These are phyloP conservation scores for Pelagia noctiluca DNA, from an alignment of 30 jellyfish, hydroid and myxozoan species.

Conservation along the genomic window DNA sequence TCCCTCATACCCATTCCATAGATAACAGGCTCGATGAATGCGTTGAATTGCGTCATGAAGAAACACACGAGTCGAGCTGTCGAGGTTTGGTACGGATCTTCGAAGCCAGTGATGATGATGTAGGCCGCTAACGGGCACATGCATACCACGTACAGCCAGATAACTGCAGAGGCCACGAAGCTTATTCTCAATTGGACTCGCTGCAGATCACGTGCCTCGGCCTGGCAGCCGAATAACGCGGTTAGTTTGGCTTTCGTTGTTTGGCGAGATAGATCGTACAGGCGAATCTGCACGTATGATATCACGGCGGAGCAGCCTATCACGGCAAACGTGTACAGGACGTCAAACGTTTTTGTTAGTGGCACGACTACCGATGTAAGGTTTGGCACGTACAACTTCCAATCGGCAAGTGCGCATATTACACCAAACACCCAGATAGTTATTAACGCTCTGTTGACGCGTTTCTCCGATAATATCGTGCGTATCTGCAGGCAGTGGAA, in stretches of 20 bases:
- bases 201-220: background rate
- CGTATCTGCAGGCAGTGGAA: background rate
- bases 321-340: background rate
- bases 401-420: background rate
- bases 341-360: background rate
- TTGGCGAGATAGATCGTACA: background rate
- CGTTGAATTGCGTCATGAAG: no score
- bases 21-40: no score
- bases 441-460: background rate
- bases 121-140: background rate
- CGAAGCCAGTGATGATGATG: no score
- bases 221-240: background rate
- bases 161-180: background rate
- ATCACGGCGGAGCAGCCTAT: background rate
- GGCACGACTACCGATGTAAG: background rate
- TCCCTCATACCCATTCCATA: no score
- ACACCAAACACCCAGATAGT: background rate
- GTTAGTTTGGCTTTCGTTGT: background rate
- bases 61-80: no score
- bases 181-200: background rate
- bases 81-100: no score
- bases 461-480: background rate
- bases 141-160: background rate
- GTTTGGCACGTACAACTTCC: background rate
- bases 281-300: no score